Conservation (phyloP, 2,113 vertebrate genomes). For the Eolophus roseicapilla region DNA sequence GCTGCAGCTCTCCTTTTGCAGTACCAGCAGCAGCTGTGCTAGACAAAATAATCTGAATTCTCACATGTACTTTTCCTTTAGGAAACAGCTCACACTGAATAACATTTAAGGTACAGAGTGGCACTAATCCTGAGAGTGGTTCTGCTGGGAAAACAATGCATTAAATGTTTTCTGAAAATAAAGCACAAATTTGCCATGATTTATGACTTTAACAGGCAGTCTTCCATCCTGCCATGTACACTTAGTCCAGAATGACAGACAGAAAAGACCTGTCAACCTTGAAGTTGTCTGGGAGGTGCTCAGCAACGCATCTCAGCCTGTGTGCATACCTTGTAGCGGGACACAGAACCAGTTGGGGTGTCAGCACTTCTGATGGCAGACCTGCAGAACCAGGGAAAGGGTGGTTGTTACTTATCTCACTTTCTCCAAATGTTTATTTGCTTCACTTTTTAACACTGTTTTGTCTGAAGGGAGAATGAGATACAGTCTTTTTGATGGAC, state of each 20-base stretch:
- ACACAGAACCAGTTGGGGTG: neutral
- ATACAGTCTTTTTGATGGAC: neutral
- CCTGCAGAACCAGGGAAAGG: neutral
- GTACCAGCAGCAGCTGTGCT: conserved; percentile 69
- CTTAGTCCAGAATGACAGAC: conserved; percentile 1
- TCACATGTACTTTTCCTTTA: conserved; percentile 68
- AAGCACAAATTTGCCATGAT: conserved; percentile 1
- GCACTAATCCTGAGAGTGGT: conserved; percentile 35
- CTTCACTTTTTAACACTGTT: neutral
- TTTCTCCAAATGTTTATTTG: neutral
- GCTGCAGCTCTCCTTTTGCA: conserved; percentile 70
- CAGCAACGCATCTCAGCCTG: rapidly evolving
- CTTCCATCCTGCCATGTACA: neutral
- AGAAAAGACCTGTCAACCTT: neutral
- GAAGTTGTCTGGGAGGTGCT: neutral
- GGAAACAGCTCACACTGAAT: conserved; percentile 63
- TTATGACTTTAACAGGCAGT: neutral
- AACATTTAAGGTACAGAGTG: conserved; percentile 44
- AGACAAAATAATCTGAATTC: conserved; percentile 74
- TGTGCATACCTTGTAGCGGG: rapidly evolving
- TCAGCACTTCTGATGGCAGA: neutral
- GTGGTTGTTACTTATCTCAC: neutral
- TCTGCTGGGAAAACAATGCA: neutral
- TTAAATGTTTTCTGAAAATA: conserved; percentile 14
- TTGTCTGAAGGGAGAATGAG: neutral